phyloP scores from a whole-genome alignment of 2,113 vertebrate species.

The Oreamnos americanus region DNA sequence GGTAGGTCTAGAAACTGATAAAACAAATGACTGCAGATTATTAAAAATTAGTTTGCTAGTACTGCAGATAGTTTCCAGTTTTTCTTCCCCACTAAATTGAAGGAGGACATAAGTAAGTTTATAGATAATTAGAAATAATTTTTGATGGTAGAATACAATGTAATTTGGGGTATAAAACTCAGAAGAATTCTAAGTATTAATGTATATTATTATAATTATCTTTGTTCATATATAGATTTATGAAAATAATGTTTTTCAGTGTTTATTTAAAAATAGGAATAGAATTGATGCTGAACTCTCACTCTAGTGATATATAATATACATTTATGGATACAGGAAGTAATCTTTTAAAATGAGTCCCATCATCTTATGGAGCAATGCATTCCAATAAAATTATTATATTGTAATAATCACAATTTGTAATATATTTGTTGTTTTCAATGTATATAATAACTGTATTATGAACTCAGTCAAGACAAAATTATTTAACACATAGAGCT shows the following conservation, averaged over 20 bases:
- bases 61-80: background rate
- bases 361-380: background rate
- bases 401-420: background rate
- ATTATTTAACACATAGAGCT: background rate
- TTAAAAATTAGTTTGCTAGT: background rate
- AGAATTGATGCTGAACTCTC: background rate
- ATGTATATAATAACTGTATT: background rate
- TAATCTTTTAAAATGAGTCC: background rate
- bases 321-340: background rate
- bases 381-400: background rate
- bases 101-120: background rate
- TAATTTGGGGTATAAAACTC: background rate
- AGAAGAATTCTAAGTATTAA: background rate
- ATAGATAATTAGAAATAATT: background rate
- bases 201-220: background rate
- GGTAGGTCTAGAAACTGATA: background rate
- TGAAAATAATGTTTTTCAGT: background rate
- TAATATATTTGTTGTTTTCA: conserved; percentile 3
- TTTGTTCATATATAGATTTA: background rate
- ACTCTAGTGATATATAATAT: background rate
- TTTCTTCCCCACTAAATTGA: background rate
- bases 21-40: background rate
- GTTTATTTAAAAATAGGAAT: background rate
- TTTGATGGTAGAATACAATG: background rate
- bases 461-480: background rate